A percentile compares a stretch with the other conserved stretches of the same genome.
phyloP scores from a whole-genome alignment of 2,113 vertebrate genomes.

The Seriola aureovittata region DNA sequence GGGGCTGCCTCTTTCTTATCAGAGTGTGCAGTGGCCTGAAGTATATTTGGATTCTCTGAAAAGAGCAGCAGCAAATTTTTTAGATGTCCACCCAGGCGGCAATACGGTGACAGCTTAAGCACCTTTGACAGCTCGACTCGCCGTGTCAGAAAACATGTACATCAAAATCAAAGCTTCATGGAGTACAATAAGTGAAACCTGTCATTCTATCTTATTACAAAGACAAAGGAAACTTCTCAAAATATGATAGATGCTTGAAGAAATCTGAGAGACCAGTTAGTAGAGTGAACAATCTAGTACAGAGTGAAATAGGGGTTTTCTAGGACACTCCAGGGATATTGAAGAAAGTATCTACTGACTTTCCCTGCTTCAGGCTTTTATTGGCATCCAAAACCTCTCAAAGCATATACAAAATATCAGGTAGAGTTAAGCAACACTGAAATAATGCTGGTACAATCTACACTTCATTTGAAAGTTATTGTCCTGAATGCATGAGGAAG shows the following conservation, averaged over 20 bases:
- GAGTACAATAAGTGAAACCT: constrained; percentile 18
- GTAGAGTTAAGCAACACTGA: background rate
- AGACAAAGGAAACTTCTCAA: background rate
- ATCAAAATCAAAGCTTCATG: constrained; percentile 42
- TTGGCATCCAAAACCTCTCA: background rate
- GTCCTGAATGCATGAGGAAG: background rate
- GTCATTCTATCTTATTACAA: background rate
- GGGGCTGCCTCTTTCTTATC: constrained; percentile 32
- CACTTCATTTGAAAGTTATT: background rate
- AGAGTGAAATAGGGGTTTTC: background rate
- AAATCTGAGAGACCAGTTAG: background rate
- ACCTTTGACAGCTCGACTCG: constrained; percentile 51
- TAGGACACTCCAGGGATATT: background rate
- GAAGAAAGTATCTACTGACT: too few relatives aligned
- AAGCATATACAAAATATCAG: background rate
- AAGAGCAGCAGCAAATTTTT: constrained; percentile 55
- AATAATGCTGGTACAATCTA: too few relatives aligned
- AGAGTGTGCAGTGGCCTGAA: constrained; percentile 17
- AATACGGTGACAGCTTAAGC: constrained; percentile 33
- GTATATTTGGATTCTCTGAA: constrained; percentile 61
- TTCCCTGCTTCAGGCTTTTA: background rate
- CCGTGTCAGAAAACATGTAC: constrained; percentile 33
- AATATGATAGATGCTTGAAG: background rate
- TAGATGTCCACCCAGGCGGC: constrained; percentile 28
- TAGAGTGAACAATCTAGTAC: background rate